A percentile compares a stretch with the other conserved stretches of the same genome.
Evolutionary conservation across 2,797 vertebrate genomes (phyloP).

Genomic region (Aplochiton taeniatus): DNA sequence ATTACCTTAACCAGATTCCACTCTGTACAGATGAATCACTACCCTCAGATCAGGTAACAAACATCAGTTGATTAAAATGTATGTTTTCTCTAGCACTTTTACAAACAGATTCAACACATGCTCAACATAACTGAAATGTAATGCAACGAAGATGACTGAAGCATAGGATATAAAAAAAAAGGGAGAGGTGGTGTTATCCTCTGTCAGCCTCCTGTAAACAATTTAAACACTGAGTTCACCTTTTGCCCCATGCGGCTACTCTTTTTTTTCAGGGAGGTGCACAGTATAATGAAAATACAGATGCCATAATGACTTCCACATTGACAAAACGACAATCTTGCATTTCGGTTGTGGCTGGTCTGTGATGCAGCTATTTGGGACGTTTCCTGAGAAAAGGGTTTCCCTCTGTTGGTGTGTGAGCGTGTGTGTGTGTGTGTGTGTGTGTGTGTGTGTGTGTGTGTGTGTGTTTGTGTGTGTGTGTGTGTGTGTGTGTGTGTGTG

Average conservation of each 20-base stretch:
- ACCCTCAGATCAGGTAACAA: conserved; percentile 67
- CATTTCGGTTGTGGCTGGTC: conserved; percentile 3
- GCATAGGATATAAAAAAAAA: no score
- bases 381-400: conserved; percentile 12
- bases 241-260: conserved; percentile 30
- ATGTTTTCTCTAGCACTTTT: conserved; percentile 50
- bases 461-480: not conserved
- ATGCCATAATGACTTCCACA: conserved; percentile 54
- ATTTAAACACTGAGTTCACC: conserved; percentile 33
- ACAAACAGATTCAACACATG: conserved; percentile 41
- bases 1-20: conserved; percentile 72
- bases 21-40: conserved; percentile 54
- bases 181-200: not conserved
- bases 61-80: conserved; percentile 68
- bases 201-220: not conserved
- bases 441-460: not conserved
- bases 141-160: no score
- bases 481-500: not conserved
- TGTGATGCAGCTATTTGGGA: conserved; percentile 12
- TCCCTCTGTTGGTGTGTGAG: conserved; percentile 5
- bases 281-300: not conserved
- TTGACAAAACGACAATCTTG: conserved; percentile 27
- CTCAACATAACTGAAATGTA: not conserved
- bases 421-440: conserved; percentile 11
- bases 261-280: conserved; percentile 9